Conservation (phyloP, 2,113 vertebrate species). For the Dromas ardeola region DNA sequence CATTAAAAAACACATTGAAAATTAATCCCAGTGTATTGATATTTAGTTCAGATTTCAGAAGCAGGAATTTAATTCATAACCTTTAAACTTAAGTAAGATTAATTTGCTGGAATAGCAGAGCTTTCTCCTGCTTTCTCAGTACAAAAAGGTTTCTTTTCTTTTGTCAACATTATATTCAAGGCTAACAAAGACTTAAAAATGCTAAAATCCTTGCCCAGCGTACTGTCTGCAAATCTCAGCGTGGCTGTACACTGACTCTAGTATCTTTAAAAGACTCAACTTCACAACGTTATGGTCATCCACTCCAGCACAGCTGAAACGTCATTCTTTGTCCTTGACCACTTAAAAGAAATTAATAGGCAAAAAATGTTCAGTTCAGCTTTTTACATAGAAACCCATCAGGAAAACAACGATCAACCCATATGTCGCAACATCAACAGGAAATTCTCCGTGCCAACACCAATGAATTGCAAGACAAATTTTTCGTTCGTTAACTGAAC, state of each 20-base stretch:
- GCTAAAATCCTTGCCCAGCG: background rate
- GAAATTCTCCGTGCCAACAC: background rate
- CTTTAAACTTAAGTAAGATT: slow-evolving; percentile 10
- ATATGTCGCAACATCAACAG: background rate
- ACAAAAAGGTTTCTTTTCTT: background rate
- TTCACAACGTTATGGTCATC: background rate
- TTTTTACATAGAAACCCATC: background rate
- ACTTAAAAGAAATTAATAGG: background rate
- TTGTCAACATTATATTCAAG: background rate
- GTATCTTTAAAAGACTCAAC: background rate
- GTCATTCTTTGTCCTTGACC: background rate
- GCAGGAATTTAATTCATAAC: background rate
- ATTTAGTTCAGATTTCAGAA: background rate
- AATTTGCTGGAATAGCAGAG: background rate
- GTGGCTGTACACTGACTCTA: background rate
- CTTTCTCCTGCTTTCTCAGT: background rate
- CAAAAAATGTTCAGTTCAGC: background rate
- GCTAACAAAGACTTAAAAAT: background rate
- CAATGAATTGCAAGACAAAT: background rate
- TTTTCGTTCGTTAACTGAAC: background rate
- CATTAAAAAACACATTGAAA: background rate
- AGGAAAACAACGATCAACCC: background rate
- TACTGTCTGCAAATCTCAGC: background rate
- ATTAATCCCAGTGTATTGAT: background rate
- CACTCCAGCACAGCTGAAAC: background rate